These are phyloP conservation scores for Azemiops feae DNA, from an alignment of 2,113 vertebrate species.

Conservation along the genomic window DNA sequence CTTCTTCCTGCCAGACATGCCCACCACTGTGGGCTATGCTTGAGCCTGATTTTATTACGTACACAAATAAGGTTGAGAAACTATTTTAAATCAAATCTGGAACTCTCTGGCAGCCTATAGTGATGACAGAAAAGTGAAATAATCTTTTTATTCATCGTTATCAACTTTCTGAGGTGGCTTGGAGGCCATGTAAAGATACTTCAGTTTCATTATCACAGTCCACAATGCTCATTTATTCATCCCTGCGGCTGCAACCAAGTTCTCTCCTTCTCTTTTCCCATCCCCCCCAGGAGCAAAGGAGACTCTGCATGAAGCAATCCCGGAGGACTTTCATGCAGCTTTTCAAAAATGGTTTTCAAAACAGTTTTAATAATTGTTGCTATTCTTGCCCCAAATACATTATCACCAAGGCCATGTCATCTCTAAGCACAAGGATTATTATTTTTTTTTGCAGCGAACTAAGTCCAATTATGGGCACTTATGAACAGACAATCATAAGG, in stretches of 20 bases:
- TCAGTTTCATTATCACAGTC: slow-evolving; percentile 1
- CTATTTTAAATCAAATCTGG: not conserved
- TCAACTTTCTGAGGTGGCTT: not conserved
- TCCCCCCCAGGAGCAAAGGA: not conserved
- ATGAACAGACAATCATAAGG: slow-evolving; percentile 20
- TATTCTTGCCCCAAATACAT: slow-evolving; percentile 10
- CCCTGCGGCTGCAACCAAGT: not conserved
- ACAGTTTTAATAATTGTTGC: not conserved
- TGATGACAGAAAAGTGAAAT: not conserved
- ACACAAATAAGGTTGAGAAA: not conserved
- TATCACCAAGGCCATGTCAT: not conserved
- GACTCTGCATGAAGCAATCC: not conserved
- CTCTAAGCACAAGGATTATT: slow-evolving; percentile 18
- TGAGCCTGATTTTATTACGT: not conserved
- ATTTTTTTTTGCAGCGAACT: not conserved
- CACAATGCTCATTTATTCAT: not conserved
- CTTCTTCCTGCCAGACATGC: not conserved
- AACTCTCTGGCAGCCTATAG: not conserved
- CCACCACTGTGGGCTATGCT: not conserved
- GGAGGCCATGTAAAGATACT: not conserved
- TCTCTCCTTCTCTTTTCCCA: not conserved
- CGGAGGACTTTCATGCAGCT: not conserved
- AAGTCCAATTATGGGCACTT: slow-evolving; percentile 19
- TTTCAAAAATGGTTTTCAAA: not conserved
- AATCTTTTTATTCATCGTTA: not conserved